Evolutionary conservation across 2,888 invertebrate genomes (phyloP).

Genomic region (Metopia argyrocephala): DNA sequence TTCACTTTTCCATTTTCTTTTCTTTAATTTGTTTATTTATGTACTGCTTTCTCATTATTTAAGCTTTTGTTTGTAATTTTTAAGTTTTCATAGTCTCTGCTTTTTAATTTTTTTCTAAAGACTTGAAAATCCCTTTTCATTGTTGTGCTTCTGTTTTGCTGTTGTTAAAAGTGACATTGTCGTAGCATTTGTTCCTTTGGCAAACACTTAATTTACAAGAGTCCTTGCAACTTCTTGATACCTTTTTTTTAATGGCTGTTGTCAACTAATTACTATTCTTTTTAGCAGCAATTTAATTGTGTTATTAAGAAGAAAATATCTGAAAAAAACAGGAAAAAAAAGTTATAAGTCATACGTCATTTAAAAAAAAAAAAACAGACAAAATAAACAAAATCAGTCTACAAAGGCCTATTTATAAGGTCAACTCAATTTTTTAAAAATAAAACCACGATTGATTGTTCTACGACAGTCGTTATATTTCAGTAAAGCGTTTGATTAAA

Average conservation of each 20-base stretch:
- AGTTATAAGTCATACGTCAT: neutral
- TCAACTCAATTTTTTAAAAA: too few species aligned
- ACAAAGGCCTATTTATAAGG: too few species aligned
- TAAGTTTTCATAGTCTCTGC: constrained; percentile 7
- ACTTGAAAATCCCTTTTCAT: constrained; percentile 45
- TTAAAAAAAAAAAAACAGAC: constrained; percentile 6
- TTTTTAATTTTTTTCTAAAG: constrained; percentile 38
- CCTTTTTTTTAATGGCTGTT: constrained; percentile 5
- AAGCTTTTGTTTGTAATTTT: constrained; percentile 20
- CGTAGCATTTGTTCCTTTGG: constrained; percentile 33
- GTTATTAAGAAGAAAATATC: neutral
- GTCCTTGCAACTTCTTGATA: constrained; percentile 1
- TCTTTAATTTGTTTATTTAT: constrained; percentile 32
- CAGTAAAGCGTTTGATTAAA: too few species aligned
- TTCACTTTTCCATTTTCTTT: neutral
- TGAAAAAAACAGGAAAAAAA: neutral
- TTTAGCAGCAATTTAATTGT: constrained; percentile 7
- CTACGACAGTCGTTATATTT: too few species aligned
- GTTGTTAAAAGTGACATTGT: constrained; percentile 4
- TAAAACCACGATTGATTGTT: too few species aligned
- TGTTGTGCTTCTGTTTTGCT: constrained; percentile 41
- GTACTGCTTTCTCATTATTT: constrained; percentile 23
- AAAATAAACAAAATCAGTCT: too few species aligned
- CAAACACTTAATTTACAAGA: constrained; percentile 52
- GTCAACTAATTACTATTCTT: constrained; percentile 23